Evolutionary conservation across 2,888 invertebrate species (phyloP).

Genomic region (Pristionchus japonicus): DNA sequence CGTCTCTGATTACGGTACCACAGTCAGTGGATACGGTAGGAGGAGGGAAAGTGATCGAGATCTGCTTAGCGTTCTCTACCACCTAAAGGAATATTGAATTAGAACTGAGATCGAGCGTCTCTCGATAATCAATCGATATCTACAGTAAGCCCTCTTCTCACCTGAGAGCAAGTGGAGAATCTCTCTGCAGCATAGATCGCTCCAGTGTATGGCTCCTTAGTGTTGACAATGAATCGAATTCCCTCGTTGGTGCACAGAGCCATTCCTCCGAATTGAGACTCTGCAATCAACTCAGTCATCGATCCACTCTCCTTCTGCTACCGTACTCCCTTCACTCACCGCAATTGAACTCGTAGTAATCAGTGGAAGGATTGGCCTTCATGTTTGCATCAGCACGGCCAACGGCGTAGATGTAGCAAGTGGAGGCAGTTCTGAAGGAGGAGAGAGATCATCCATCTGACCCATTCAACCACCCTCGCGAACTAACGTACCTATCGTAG

Average conservation of each 20-base stretch:
- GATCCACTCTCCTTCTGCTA: conserved; percentile 11
- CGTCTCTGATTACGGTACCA: conserved; percentile 74
- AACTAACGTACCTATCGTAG: conserved; percentile 66
- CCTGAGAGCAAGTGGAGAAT: conserved; percentile 74
- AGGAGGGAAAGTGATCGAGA: conserved; percentile 75
- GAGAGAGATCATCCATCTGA: not conserved
- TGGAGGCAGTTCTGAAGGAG: conserved; percentile 65
- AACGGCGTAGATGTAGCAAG: conserved; percentile 74
- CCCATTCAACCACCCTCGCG: not conserved
- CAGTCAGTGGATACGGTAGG: conserved; percentile 75
- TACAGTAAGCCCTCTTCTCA: no score
- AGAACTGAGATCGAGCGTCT: not conserved
- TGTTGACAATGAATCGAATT: conserved; percentile 75
- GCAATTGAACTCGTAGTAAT: conserved; percentile 76
- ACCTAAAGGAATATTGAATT: conserved; percentile 55
- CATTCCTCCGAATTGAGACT: conserved; percentile 76
- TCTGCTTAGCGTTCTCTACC: conserved; percentile 75
- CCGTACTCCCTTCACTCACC: conserved; percentile 55
- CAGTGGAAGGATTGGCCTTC: conserved; percentile 73
- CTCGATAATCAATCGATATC: not conserved
- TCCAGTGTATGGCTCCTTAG: conserved; percentile 76
- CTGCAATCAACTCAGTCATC: conserved; percentile 46
- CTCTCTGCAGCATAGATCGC: conserved; percentile 75
- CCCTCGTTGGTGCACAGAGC: conserved; percentile 76
- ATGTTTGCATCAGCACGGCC: conserved; percentile 70